Percentiles rank a stretch among this genome's conserved stretches.
These are phyloP conservation scores for Hycleus cichorii DNA, from an alignment of 1,140 invertebrate species.

Conservation along the genomic window DNA sequence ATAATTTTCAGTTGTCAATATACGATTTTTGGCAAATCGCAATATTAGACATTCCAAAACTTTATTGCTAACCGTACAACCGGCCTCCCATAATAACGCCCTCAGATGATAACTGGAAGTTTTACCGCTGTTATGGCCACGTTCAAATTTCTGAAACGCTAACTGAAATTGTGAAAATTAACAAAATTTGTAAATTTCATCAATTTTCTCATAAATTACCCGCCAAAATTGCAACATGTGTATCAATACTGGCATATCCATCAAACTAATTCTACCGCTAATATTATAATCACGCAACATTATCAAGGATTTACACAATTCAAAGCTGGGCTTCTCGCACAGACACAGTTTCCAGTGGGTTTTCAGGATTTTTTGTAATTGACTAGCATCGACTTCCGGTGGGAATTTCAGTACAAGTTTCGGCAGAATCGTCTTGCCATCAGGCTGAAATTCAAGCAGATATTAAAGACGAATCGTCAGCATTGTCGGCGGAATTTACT, in stretches of 20 bases:
- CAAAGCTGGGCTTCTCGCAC: constrained; percentile 48
- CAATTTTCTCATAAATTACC: constrained; percentile 38
- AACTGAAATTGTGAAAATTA: constrained; percentile 38
- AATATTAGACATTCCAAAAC: constrained; percentile 65
- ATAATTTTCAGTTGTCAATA: constrained; percentile 56
- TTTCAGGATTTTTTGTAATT: constrained; percentile 55
- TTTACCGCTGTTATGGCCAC: constrained; percentile 47
- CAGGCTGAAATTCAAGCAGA: constrained; percentile 37
- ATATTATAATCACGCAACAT: constrained; percentile 62
- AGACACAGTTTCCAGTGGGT: constrained; percentile 49
- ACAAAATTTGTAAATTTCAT: neutral
- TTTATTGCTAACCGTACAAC: constrained; percentile 64
- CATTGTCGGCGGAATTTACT: neutral
- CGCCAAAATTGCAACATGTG: constrained; percentile 61
- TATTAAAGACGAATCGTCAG: neutral
- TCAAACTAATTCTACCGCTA: constrained; percentile 51
- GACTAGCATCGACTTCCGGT: constrained; percentile 55
- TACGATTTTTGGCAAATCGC: constrained; percentile 55
- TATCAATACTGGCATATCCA: constrained; percentile 54
- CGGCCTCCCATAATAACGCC: constrained; percentile 59
- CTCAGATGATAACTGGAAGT: constrained; percentile 59
- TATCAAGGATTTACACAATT: constrained; percentile 58
- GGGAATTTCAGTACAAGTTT: constrained; percentile 52
- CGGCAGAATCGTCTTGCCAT: constrained; percentile 44
- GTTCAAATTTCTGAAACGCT: constrained; percentile 55